Percentiles rank a stretch among this genome's conserved stretches.
These are phyloP conservation scores for Cirrhinus mrigala DNA, from an alignment of 2,797 vertebrate species.

Conservation along the genomic window DNA sequence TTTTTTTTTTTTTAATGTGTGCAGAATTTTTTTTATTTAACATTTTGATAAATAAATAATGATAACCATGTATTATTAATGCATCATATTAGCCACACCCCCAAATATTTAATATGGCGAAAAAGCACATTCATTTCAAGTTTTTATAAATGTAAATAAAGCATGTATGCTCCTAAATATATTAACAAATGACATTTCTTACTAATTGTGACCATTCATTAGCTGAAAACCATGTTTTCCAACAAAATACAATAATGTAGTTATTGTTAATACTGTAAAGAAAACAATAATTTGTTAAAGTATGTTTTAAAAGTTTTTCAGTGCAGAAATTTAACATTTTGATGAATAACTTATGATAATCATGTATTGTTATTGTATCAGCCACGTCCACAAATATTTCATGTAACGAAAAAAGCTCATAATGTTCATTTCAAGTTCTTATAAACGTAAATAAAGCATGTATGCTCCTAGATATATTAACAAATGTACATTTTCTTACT, in stretches of 20 bases:
- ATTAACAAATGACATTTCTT: no score
- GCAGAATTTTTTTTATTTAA: no score
- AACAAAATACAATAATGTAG: background rate
- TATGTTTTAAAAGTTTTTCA: no score
- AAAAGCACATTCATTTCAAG: background rate
- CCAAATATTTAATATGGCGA: background rate
- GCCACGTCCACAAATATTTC: background rate
- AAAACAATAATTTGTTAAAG: background rate
- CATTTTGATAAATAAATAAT: background rate
- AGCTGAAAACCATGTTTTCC: background rate
- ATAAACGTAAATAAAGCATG: background rate
- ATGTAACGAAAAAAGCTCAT: background rate
- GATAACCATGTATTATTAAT: slow-evolving; percentile 2
- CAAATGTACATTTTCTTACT: no score
- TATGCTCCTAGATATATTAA: background rate
- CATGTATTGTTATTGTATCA: background rate
- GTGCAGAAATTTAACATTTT: no score
- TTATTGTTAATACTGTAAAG: background rate
- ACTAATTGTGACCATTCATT: no score
- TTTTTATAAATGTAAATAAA: background rate
- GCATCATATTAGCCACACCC: background rate
- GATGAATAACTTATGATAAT: background rate
- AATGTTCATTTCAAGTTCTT: background rate
- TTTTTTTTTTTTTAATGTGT: no score
- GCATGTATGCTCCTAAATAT: background rate